Percentiles rank a stretch among this genome's conserved stretches.
phyloP scores from a whole-genome alignment of 2,113 vertebrate species.

The Ranitomeya imitator region DNA sequence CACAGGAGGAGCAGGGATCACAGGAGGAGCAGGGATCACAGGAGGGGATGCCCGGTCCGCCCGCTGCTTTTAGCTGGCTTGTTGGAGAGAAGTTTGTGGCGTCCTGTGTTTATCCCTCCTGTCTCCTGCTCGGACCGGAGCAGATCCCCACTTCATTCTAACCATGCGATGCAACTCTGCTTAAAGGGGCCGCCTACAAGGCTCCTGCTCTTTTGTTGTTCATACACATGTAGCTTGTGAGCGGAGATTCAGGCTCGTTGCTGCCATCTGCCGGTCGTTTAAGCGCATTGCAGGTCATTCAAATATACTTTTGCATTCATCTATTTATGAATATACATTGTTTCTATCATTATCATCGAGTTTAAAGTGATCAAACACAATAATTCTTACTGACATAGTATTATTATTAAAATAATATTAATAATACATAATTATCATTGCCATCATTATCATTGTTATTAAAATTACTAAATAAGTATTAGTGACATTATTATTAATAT shows the following conservation, averaged over 20 bases:
- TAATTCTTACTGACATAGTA: too few relatives aligned
- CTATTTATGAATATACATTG: neutral
- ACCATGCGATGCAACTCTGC: constrained; percentile 49
- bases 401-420: neutral
- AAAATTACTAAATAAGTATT: too few relatives aligned
- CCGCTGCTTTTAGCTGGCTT: neutral
- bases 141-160: constrained; percentile 54
- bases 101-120: constrained; percentile 19
- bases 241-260: constrained; percentile 35
- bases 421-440: too few relatives aligned
- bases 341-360: too few relatives aligned
- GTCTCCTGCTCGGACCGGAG: constrained; percentile 44
- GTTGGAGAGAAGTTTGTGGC: constrained; percentile 35
- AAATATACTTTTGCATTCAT: neutral
- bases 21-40: neutral
- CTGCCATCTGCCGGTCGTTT: constrained; percentile 46
- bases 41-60: constrained; percentile 1
- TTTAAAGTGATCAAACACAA: too few relatives aligned
- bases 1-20: neutral
- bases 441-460: too few relatives aligned
- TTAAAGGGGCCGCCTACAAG: constrained; percentile 57
- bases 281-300: neutral
- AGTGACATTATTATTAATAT: too few relatives aligned
- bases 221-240: constrained; percentile 5
- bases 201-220: constrained; percentile 49